Evolutionary conservation across 2,888 invertebrate genomes (phyloP).

Genomic region (Drosophila histrio): DNA sequence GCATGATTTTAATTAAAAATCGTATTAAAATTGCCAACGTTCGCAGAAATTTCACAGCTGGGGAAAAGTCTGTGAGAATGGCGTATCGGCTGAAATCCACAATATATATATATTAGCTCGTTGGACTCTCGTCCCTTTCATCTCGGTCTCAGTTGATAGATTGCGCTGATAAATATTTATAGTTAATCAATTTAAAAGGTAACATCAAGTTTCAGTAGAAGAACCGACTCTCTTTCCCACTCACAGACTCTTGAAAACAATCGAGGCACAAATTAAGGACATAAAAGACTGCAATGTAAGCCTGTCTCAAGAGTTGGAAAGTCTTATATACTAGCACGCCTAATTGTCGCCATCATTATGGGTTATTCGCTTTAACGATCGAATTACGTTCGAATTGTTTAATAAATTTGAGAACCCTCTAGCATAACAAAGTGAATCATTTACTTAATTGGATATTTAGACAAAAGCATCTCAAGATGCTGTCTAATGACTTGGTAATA

Average conservation of each 20-base stretch:
- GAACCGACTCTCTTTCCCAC: not conserved
- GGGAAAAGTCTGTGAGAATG: not conserved
- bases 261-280: not conserved
- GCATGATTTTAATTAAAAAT: constrained; percentile 18
- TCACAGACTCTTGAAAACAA: not conserved
- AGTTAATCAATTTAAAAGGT: constrained; percentile 10
- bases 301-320: not conserved
- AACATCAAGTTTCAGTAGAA: not conserved
- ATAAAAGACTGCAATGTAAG: not conserved
- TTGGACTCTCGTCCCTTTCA: constrained; percentile 1
- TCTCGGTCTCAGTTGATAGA: not conserved
- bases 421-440: constrained; percentile 25
- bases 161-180: constrained; percentile 5
- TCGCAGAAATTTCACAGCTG: not conserved
- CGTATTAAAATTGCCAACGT: constrained; percentile 36
- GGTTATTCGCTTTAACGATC: constrained; percentile 29
- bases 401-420: constrained; percentile 22
- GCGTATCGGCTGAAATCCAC: not conserved
- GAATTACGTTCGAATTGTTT: constrained; percentile 30
- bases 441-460: constrained; percentile 38
- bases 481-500: constrained; percentile 21
- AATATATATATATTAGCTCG: not conserved
- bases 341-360: constrained; percentile 24
- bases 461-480: not conserved
- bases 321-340: not conserved